Evolutionary conservation across 1,140 invertebrate species (phyloP).

Genomic region (Philotrypesis tridentata): DNA sequence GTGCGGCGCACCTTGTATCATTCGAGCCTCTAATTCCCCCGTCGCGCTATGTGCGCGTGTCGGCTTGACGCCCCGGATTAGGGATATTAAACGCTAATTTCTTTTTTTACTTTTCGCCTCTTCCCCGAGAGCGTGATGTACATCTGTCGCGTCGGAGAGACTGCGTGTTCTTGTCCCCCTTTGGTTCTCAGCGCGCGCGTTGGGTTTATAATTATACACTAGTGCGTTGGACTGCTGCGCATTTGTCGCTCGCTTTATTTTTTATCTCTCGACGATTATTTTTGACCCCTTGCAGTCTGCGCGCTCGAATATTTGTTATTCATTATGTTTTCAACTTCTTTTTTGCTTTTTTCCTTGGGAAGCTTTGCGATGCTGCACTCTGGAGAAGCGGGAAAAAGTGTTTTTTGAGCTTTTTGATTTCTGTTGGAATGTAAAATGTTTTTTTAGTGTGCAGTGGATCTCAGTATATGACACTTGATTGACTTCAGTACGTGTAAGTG

Average conservation of each 20-base stretch:
- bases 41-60: conserved; percentile 45
- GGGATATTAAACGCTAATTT: conserved; percentile 59
- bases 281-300: conserved; percentile 49
- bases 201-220: not conserved
- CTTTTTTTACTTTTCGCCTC: conserved; percentile 50
- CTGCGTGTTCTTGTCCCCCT: not conserved
- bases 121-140: no score
- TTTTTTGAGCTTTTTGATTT: no score
- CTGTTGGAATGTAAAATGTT: no score
- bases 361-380: no score
- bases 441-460: no score
- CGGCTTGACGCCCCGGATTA: conserved; percentile 30
- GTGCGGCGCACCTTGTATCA: not conserved
- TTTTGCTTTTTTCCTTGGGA: not conserved
- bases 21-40: conserved; percentile 17
- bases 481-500: no score
- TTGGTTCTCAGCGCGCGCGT: not conserved
- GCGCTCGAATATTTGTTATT: conserved; percentile 24
- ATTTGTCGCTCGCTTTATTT: conserved; percentile 36
- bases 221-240: not conserved
- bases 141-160: conserved; percentile 57
- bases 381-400: no score
- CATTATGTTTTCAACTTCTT: conserved; percentile 13
- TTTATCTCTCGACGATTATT: conserved; percentile 51
- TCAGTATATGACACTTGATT: no score